These are phyloP conservation scores for Hermodice carunculata DNA, from an alignment of 2,888 invertebrate genomes.

Conservation along the genomic window DNA sequence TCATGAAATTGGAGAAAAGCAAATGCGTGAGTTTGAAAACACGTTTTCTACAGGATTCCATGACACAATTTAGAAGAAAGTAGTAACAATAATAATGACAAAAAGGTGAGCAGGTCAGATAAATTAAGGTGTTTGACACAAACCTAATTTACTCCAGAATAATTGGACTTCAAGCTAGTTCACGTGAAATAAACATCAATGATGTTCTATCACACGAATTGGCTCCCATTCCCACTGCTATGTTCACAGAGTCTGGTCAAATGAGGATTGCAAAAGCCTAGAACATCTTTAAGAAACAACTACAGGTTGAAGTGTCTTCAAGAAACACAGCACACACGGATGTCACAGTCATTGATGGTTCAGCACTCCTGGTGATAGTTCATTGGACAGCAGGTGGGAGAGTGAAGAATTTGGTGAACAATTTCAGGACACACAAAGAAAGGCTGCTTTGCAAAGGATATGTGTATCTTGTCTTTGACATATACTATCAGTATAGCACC, in stretches of 20 bases:
- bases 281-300: slow-evolving; percentile 16
- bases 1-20: slow-evolving; percentile 7
- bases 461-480: too few species aligned
- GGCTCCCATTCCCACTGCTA: slow-evolving; percentile 19
- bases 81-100: slow-evolving; percentile 20
- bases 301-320: slow-evolving; percentile 22
- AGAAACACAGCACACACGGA: neutral
- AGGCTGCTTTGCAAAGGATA: too few species aligned
- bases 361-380: slow-evolving; percentile 21
- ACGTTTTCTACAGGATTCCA: slow-evolving; percentile 13
- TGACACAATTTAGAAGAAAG: neutral
- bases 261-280: slow-evolving; percentile 23
- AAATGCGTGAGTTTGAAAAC: slow-evolving; percentile 7
- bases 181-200: slow-evolving; percentile 6
- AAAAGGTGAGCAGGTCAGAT: slow-evolving; percentile 12
- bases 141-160: slow-evolving; percentile 24
- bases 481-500: too few species aligned
- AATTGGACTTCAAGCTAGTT: slow-evolving; percentile 16
- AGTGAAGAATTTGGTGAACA: too few species aligned
- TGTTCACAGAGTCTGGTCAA: slow-evolving; percentile 22
- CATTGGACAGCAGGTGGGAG: slow-evolving; percentile 17
- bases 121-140: slow-evolving; percentile 14
- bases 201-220: slow-evolving; percentile 17
- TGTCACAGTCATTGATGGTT: slow-evolving; percentile 15
- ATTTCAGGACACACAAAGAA: too few species aligned